Evolutionary conservation across 92 coral and sea anemone genomes (phyloP).

Genomic region (Phenganax subtilis): DNA sequence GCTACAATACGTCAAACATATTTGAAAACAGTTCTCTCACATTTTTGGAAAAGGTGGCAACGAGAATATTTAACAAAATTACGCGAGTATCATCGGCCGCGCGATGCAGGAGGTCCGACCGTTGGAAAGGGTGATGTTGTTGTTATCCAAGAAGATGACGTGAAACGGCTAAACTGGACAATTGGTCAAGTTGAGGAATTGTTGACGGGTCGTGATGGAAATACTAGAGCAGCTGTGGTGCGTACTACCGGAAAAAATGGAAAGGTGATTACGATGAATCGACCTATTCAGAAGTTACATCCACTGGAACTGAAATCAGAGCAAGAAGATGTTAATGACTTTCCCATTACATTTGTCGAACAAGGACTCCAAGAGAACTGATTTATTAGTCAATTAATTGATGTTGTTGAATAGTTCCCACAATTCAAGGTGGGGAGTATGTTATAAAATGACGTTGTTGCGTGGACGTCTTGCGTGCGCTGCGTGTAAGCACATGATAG

Average conservation of each 20-base stretch:
- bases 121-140: not conserved
- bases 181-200: slow-evolving; percentile 42
- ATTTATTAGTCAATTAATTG: not conserved
- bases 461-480: not conserved
- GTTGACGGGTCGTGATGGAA: slow-evolving; percentile 7
- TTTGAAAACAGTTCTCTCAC: slow-evolving; percentile 20
- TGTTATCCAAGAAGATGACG: slow-evolving; percentile 21
- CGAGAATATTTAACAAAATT: slow-evolving; percentile 37
- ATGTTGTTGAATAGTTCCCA: not conserved
- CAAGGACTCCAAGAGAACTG: not conserved
- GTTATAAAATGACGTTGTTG: not conserved
- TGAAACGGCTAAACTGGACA: slow-evolving; percentile 37
- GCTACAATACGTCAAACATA: slow-evolving; percentile 16
- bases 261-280: slow-evolving; percentile 26
- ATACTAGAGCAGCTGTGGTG: not conserved
- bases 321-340: not conserved
- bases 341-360: slow-evolving; percentile 11
- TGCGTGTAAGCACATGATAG: too few species aligned
- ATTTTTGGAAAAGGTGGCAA: slow-evolving; percentile 35
- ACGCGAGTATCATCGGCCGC: slow-evolving; percentile 42
- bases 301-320: slow-evolving; percentile 1
- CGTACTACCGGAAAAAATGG: slow-evolving; percentile 20
- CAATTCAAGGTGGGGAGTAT: slow-evolving; percentile 16
- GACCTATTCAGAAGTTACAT: not conserved
- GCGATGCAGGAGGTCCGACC: slow-evolving; percentile 32